A percentile compares a stretch with the other conserved stretches of the same genome.
Conservation (phyloP, 35 echinoderm and acorn worm genomes). For the Chiridota heheva region DNA sequence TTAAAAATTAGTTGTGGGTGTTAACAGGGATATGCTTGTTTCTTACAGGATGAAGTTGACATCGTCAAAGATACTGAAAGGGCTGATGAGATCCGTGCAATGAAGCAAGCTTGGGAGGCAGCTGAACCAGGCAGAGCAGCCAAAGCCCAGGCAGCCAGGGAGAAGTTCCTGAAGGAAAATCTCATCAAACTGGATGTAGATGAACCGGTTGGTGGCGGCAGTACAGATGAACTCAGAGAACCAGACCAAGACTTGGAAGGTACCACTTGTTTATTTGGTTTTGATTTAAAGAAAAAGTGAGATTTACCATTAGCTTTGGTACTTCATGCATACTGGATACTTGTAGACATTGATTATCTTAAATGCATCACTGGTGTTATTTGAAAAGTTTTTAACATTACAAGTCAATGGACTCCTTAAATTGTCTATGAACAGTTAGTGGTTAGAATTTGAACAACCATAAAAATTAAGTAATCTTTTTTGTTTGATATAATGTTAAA, state of each 20-base stretch:
- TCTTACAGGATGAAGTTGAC: constrained; percentile 87
- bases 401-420: too few relatives aligned
- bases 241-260: constrained; percentile 42
- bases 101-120: constrained; percentile 98
- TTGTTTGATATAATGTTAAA: not conserved
- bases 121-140: constrained; percentile 92
- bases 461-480: not conserved
- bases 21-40: too few relatives aligned
- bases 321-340: too few relatives aligned
- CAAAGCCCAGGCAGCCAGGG: constrained; percentile 77
- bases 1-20: too few relatives aligned
- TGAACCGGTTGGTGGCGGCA: not conserved
- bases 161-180: constrained; percentile 92
- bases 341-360: too few relatives aligned
- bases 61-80: constrained; percentile 94
- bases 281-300: not conserved
- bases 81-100: constrained; percentile 94
- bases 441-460: not conserved
- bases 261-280: not conserved
- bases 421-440: not conserved
- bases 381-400: too few relatives aligned
- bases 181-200: constrained; percentile 82
- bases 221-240: constrained; percentile 34
- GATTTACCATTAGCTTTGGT: too few relatives aligned
- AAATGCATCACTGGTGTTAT: too few relatives aligned